A percentile compares a stretch with the other conserved stretches of the same genome.
These are phyloP conservation scores for Eupristina koningsbergeri DNA, from an alignment of 1,140 invertebrate genomes.

Conservation along the genomic window DNA sequence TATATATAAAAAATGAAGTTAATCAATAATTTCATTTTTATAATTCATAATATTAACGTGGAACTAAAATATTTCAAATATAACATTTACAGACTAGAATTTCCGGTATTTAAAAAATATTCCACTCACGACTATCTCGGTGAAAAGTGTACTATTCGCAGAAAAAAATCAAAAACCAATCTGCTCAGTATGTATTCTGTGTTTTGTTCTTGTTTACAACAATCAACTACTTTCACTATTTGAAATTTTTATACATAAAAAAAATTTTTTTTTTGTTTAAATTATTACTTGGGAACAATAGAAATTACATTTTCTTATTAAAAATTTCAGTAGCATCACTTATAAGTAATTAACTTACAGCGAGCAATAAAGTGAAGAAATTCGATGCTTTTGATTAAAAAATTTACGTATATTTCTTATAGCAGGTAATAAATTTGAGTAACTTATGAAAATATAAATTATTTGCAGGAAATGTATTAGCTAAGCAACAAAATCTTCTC, in stretches of 20 bases:
- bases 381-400: not conserved
- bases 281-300: no score
- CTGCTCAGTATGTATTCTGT: no score
- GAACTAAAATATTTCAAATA: not conserved
- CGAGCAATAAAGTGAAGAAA: not conserved
- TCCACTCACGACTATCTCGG: not conserved
- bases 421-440: not conserved
- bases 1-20: no score
- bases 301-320: slow-evolving; percentile 10
- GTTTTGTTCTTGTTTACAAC: not conserved
- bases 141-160: no score
- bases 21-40: not conserved
- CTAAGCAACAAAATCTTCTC: not conserved
- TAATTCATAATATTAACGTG: not conserved
- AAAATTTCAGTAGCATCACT: not conserved
- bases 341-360: not conserved
- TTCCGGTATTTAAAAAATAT: not conserved
- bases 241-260: not conserved
- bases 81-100: not conserved
- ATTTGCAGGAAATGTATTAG: not conserved
- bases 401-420: not conserved
- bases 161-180: no score
- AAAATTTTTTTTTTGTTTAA: no score
- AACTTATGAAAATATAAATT: not conserved
- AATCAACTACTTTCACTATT: not conserved